phyloP scores from a whole-genome alignment of 1,140 invertebrate genomes.

The Lethrus apterus region DNA sequence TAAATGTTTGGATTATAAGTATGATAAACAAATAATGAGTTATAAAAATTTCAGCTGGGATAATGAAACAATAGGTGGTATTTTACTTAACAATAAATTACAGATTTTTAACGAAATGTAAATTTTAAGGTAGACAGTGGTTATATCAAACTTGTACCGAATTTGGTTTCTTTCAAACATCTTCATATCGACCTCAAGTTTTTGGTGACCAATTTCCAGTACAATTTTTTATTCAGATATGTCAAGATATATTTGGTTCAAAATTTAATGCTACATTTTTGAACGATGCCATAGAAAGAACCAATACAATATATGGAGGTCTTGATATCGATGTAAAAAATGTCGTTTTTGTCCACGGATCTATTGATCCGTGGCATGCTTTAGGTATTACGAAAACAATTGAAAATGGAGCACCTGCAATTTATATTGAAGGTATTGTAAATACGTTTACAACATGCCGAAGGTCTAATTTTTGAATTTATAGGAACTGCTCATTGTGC shows the following conservation, averaged over 20 bases:
- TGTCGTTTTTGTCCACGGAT: conserved; percentile 84
- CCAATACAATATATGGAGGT: conserved; percentile 76
- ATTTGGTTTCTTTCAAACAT: conserved; percentile 92
- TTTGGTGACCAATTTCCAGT: conserved; percentile 74
- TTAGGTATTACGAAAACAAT: conserved; percentile 59
- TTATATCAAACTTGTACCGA: conserved; percentile 93
- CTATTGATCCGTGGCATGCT: conserved; percentile 90
- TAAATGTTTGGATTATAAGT: conserved; percentile 78
- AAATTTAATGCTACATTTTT: conserved; percentile 53
- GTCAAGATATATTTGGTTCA: conserved; percentile 72
- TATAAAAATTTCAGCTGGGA: conserved; percentile 65
- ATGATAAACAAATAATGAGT: conserved; percentile 67
- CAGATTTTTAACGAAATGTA: too few relatives aligned
- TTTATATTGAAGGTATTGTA: conserved; percentile 61
- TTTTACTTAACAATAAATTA: too few relatives aligned
- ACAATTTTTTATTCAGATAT: conserved; percentile 75
- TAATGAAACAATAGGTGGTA: conserved; percentile 42
- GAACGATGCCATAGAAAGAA: conserved; percentile 54
- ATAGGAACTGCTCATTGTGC: conserved; percentile 74
- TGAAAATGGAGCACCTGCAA: conserved; percentile 54
- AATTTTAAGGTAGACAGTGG: conserved; percentile 83
- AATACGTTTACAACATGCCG: neutral
- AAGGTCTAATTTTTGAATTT: conserved; percentile 26
- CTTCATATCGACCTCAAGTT: conserved; percentile 59
- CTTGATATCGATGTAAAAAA: conserved; percentile 60